Conservation (phyloP, 2,113 vertebrate species). For the Pedetes capensis region DNA sequence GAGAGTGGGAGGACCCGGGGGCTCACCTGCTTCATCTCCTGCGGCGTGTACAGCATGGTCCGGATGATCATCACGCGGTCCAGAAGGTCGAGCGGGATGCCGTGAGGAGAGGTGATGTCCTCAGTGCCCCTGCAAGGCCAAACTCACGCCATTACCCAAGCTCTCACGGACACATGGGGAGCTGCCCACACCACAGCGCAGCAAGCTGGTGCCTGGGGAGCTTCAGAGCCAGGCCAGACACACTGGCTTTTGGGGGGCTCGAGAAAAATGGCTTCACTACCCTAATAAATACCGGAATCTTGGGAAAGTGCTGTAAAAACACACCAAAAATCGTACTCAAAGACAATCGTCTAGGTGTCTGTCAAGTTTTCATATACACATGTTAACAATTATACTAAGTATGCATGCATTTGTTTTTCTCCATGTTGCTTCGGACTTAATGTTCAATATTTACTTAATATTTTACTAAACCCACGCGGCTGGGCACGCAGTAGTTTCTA, state of each 20-base stretch:
- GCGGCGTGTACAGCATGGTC: slow-evolving; percentile 96
- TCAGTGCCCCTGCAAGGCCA: slow-evolving; percentile 91
- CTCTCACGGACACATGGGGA: neutral
- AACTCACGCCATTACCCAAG: neutral
- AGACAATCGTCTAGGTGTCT: neutral
- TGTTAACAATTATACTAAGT: neutral
- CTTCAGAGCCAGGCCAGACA: neutral
- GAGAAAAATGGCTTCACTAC: neutral
- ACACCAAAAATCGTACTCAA: neutral
- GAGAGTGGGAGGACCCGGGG: accelerated
- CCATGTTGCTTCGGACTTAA: neutral
- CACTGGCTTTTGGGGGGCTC: no score
- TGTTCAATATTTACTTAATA: neutral
- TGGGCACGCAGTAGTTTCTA: neutral
- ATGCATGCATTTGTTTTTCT: neutral
- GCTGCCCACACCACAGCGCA: neutral
- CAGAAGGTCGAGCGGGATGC: slow-evolving; percentile 95
- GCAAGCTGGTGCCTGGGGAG: neutral
- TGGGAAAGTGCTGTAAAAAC: neutral
- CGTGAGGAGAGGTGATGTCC: slow-evolving; percentile 95
- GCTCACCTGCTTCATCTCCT: slow-evolving; percentile 97
- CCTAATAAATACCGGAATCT: neutral
- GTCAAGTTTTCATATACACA: neutral
- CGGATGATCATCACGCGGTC: slow-evolving; percentile 98
- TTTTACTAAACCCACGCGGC: neutral